Evolutionary conservation across 1,140 invertebrate genomes (phyloP), one percentile per base, ranked within the genome.

Genomic region (Trichogramma pretiosum): DNA sequence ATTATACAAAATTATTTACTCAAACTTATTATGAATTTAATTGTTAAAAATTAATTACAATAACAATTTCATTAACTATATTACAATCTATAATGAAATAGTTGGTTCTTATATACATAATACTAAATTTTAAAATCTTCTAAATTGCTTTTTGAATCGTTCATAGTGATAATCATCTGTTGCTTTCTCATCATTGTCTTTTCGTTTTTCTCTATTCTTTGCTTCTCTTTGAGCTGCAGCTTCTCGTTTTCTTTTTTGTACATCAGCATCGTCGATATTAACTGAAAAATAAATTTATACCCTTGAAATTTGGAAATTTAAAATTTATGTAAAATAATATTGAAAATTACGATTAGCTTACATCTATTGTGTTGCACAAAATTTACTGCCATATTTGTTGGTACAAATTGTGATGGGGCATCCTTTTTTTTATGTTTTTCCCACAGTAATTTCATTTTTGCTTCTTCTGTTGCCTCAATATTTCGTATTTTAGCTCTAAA

Each of bases 101-200:
- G n/a, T n/a, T n/a, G n/a, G n/a, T n/a, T n/a, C n/a, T n/a, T n/a
- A n/a, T n/a, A n/a, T n/a, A n/a, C n/a, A n/a, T 28, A 28, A 28
- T 11, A 28, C 11, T 11, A 28, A 7, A n/a, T 19, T 36, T 75
- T 73, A 92, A 75, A 89, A 94, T 74, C 91, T 77, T 57, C 89
- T 77, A 72, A 96, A 95, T 65, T 97, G 93, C 73, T 95, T 95
- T 63, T 91, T 92, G 63, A 97, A 98, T 62, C 88, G 87, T 67
- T 96, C 93, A 74, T 92, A 96, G 73, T 96, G 89, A 67, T 93
- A 96, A 74, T 97, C 92, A 68, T 98, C 93, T 1, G 93, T 94
- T 0, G 93, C 93, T 61, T 93, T 87, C 65, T 93, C 88, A 48
- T 82, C 83, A 52, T 83, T 81, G 18, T 83, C 81, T 63, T 78